Evolutionary conservation across 2,888 invertebrate genomes (phyloP), one percentile per base, ranked within the genome.

Genomic region (Helicoverpa assulta): DNA sequence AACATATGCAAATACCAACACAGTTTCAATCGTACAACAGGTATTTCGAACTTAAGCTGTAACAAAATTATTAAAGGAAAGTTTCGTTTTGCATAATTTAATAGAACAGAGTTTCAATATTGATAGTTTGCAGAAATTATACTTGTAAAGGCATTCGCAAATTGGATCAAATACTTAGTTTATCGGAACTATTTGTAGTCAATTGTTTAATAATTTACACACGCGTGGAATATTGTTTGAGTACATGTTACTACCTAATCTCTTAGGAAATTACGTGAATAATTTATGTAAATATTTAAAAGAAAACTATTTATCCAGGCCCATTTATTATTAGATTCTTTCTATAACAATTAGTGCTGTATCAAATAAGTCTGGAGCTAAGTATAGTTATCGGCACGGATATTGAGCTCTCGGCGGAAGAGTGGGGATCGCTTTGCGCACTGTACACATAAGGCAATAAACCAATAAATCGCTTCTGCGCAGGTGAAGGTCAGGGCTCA

Each of bases 151-250:
- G 70, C 63, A 67, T 47, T 67, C 10, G 57, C 6, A 70, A 78
- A 78, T 81, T 78, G 70, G 51, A 75, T 80, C 59, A 70, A 78
- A 72, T 70, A n/a, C n/a, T n/a, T n/a, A 78, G 75, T 81, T 73
- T n/a, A 56, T 50, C 58, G 18, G 50, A 55, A 67, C 67, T 67
- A 61, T 61, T 67, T 67, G 47, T 68, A 43, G 51, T 68, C 37
- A 71, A 67, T 69, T 78, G 70, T 79, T 80, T 63, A 57, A 67
- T 80, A 67, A 76, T 77, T 61, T 63, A 70, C 62, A 50, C 51
- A 54, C n/a, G 21, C 26, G 55, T 7, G 40, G 58, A 67, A 59
- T 67, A 50, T 40, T 72, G 33, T 57, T 62, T 18, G 40, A 10
- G 19, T 57, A 21, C 50, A 60, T 18, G 14, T 47, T 47, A 47